Conservation (phyloP, 2,888 invertebrate genomes). For the Eurytoma adleriae region DNA sequence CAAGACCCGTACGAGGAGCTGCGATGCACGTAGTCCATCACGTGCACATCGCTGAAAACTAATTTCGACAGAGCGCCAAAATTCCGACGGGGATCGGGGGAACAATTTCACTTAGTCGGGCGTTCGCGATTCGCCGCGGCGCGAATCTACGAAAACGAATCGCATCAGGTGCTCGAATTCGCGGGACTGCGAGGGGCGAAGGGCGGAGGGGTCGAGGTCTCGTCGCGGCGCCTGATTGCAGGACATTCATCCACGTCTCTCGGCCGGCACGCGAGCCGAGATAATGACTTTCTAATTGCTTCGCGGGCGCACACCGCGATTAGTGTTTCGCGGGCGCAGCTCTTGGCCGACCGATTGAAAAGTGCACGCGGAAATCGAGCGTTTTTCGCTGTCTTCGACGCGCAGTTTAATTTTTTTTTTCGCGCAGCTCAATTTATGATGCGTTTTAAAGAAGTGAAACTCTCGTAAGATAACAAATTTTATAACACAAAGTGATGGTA, state of each 20-base stretch:
- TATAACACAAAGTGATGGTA: no score
- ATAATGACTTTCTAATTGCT: slow-evolving; percentile 72
- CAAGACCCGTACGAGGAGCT: no score
- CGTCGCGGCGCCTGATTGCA: slow-evolving; percentile 63
- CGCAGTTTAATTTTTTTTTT: neutral
- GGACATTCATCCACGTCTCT: slow-evolving; percentile 64
- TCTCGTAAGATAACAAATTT: no score
- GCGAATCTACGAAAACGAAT: neutral
- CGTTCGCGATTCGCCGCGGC: no score
- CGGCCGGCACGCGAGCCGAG: slow-evolving; percentile 60
- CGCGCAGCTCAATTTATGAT: neutral
- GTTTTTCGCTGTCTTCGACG: neutral
- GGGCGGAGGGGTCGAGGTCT: neutral
- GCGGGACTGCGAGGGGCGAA: neutral
- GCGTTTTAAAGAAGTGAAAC: no score
- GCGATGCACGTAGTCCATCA: no score
- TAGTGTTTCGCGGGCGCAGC: slow-evolving; percentile 26
- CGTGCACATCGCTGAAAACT: no score
- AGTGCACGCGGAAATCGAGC: slow-evolving; percentile 27
- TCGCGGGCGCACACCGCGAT: slow-evolving; percentile 40
- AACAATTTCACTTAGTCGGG: no score
- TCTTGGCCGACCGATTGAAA: slow-evolving; percentile 35
- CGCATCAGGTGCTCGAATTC: neutral
- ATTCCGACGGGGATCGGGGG: no score
- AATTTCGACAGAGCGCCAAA: no score